Conservation (phyloP, 2,113 vertebrate species). For the Ia io region DNA sequence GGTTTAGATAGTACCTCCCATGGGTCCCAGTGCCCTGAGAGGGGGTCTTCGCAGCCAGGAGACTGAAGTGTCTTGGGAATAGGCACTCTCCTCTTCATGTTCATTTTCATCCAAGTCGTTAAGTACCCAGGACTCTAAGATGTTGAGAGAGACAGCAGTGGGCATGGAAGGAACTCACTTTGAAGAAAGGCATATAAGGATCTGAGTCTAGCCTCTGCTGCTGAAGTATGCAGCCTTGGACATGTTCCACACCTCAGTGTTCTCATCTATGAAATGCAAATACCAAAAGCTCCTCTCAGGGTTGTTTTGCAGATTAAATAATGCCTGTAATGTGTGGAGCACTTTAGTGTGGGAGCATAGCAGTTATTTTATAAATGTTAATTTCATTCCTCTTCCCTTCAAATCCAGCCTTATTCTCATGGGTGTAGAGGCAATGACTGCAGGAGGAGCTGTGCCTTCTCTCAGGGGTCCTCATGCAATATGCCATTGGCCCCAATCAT, state of each 20-base stretch:
- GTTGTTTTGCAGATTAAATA: constrained; percentile 69
- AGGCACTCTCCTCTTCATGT: not conserved
- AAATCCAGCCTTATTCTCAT: not conserved
- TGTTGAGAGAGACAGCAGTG: not conserved
- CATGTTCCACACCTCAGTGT: not conserved
- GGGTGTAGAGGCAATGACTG: not conserved
- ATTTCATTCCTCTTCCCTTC: constrained; percentile 63
- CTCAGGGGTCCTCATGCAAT: not conserved
- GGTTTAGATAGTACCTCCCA: not conserved
- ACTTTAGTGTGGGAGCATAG: constrained; percentile 36
- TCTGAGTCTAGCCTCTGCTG: not conserved
- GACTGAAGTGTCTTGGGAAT: not conserved
- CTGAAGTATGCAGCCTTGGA: not conserved
- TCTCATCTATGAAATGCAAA: constrained; percentile 47
- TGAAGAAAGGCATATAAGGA: not conserved
- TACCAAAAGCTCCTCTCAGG: constrained; percentile 61
- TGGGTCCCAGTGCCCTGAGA: not conserved
- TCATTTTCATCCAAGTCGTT: not conserved
- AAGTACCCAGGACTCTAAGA: not conserved
- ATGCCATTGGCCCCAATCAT: rapidly evolving
- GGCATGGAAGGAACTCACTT: not conserved
- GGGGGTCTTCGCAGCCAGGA: not conserved
- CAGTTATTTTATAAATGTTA: constrained; percentile 75
- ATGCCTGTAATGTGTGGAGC: constrained; percentile 51
- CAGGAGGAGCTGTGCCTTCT: not conserved